Evolutionary conservation across 1,140 invertebrate species (phyloP).

Genomic region (Lerema accius): DNA sequence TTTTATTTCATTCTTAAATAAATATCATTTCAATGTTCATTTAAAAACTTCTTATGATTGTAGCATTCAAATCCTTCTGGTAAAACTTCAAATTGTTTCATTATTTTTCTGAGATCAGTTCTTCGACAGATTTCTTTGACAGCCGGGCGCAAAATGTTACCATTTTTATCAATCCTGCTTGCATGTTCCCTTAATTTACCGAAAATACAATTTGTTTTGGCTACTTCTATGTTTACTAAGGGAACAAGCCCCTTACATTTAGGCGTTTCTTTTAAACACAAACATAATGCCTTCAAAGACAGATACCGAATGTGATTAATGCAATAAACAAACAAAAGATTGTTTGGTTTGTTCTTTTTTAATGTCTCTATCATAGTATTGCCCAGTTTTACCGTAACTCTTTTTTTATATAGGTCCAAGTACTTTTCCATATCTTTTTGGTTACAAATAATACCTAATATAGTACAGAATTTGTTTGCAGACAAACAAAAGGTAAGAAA

Average conservation of each 20-base stretch:
- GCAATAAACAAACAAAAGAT: conserved; percentile 69
- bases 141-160: conserved; percentile 44
- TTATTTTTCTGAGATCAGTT: conserved; percentile 58
- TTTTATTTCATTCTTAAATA: conserved; percentile 33
- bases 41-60: conserved; percentile 51
- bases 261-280: conserved; percentile 66
- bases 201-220: conserved; percentile 75
- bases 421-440: conserved; percentile 57
- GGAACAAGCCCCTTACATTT: conserved; percentile 69
- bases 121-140: conserved; percentile 65
- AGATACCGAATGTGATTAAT: conserved; percentile 80
- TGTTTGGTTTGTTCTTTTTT: conserved; percentile 52
- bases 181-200: conserved; percentile 75
- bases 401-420: conserved; percentile 72
- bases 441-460: conserved; percentile 64
- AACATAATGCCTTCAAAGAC: conserved; percentile 69
- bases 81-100: conserved; percentile 59
- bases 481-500: conserved; percentile 75
- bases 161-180: conserved; percentile 56
- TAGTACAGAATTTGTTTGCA: conserved; percentile 81
- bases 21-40: conserved; percentile 23
- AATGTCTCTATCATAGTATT: conserved; percentile 68
- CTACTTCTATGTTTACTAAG: conserved; percentile 58
- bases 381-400: conserved; percentile 69
- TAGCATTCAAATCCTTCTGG: conserved; percentile 68